A percentile compares a stretch with the other conserved stretches of the same genome.
Conservation (phyloP, 1,140 invertebrate species). For the Charaxes varanes region DNA sequence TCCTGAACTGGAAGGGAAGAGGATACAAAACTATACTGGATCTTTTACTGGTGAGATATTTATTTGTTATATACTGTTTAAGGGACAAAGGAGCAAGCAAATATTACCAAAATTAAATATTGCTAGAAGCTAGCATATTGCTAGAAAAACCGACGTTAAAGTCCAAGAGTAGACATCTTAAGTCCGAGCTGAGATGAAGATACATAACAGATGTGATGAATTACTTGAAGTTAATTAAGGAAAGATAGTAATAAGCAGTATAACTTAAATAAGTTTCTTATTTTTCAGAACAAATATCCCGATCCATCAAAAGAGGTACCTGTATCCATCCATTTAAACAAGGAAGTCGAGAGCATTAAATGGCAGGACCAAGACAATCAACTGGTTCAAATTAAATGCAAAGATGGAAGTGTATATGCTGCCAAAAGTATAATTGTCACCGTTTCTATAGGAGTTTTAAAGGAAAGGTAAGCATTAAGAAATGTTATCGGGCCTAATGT, state of each 20-base stretch:
- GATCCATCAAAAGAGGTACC: conserved; percentile 51
- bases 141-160: too few relatives aligned
- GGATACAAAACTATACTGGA: conserved; percentile 59
- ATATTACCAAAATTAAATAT: too few relatives aligned
- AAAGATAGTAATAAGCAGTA: too few relatives aligned
- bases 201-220: too few relatives aligned
- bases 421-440: conserved; percentile 82
- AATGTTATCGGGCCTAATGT: too few relatives aligned
- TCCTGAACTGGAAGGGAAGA: conserved; percentile 63
- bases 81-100: too few relatives aligned
- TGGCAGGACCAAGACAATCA: conserved; percentile 46
- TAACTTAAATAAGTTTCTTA: neutral
- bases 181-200: too few relatives aligned
- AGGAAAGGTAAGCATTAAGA: conserved; percentile 64
- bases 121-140: too few relatives aligned
- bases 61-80: neutral
- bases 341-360: conserved; percentile 60
- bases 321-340: conserved; percentile 56
- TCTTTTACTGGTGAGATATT: conserved; percentile 49
- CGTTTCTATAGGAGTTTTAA: conserved; percentile 80
- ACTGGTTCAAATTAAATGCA: conserved; percentile 72
- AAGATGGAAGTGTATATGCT: conserved; percentile 74
- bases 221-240: neutral
- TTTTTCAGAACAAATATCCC: conserved; percentile 51
- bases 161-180: too few relatives aligned